Evolutionary conservation across 2,888 invertebrate species (phyloP), one percentile per base, ranked within the genome.

Genomic region (Leptinotarsa peninsularis): DNA sequence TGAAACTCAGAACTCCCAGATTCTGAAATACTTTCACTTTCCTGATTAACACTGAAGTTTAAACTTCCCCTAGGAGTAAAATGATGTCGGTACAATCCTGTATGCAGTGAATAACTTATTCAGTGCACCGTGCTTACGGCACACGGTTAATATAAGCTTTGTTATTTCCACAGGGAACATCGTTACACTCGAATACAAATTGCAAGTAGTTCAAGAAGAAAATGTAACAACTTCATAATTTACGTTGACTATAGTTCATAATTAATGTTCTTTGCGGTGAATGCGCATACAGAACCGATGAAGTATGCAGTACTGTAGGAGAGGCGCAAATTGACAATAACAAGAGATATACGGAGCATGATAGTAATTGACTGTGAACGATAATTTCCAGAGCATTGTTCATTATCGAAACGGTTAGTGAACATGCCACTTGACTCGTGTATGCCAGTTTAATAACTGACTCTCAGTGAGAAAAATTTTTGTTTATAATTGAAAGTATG

Each of bases 131-230:
- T 72, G 33, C 58, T 67, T 49, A 58, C n/a, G 56, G 58, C 67
- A 72, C 49, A 58, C 15, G 21, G 54, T 50, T 70, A 75, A 66
- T 63, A 63, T 52, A 52, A 49, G 66, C 58, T 52, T 70, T 49
- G 68, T 73, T 73, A 76, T 76, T 73, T 76, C 73, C 71, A 68
- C 33, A 49, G 75, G 75, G 73, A 76, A 71, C 73, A 66, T 43
- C 70, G 70, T 69, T 43, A 50, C 66, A 66, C 50, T 66, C n/a
- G 15, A 52, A 73, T 50, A 70, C 73, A 70, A 71, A 73, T 67
- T 76, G 63, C 71, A 50, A 73, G 67, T 68, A 50, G 67, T 74
- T 74, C 70, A 74, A 71, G 71, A 76, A 76, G 76, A 74, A 71
- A 69, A 49, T 56, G 54, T 67, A 71, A 60, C 67, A 71, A 71